Evolutionary conservation across 2,888 invertebrate species (phyloP).

Genomic region (Linnaemya tessellans): DNA sequence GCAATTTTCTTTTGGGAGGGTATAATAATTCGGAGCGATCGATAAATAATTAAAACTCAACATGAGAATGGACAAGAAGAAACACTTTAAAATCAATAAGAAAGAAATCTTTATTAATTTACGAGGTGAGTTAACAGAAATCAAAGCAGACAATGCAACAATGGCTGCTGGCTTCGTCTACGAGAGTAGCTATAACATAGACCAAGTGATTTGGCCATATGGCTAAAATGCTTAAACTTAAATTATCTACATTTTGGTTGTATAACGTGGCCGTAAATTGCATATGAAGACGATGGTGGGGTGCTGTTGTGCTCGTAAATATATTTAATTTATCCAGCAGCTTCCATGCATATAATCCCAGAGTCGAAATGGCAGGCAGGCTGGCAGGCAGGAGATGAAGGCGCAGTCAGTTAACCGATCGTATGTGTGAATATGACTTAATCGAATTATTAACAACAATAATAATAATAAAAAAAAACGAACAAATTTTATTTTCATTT

Average conservation of each 20-base stretch:
- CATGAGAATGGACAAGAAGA: slow-evolving; percentile 68
- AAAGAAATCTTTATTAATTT: slow-evolving; percentile 71
- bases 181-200: background rate
- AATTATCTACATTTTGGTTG: slow-evolving; percentile 37
- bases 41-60: slow-evolving; percentile 60
- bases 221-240: slow-evolving; percentile 44
- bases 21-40: no score
- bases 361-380: no score
- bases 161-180: background rate
- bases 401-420: background rate
- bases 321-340: slow-evolving; percentile 44
- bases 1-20: no score
- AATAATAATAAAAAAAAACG: slow-evolving; percentile 67
- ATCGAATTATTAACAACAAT: slow-evolving; percentile 75
- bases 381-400: background rate
- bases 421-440: slow-evolving; percentile 72
- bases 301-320: background rate
- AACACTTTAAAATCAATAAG: slow-evolving; percentile 72
- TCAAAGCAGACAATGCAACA: slow-evolving; percentile 32
- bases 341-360: background rate
- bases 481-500: slow-evolving; percentile 59
- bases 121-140: slow-evolving; percentile 58
- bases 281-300: slow-evolving; percentile 19
- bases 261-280: slow-evolving; percentile 8
- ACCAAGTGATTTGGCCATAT: slow-evolving; percentile 60